Evolutionary conservation across 37 sponge, comb jelly and placozoan species (phyloP), one percentile per base, ranked within the genome.

Genomic region (Dysidea cf. avara): DNA sequence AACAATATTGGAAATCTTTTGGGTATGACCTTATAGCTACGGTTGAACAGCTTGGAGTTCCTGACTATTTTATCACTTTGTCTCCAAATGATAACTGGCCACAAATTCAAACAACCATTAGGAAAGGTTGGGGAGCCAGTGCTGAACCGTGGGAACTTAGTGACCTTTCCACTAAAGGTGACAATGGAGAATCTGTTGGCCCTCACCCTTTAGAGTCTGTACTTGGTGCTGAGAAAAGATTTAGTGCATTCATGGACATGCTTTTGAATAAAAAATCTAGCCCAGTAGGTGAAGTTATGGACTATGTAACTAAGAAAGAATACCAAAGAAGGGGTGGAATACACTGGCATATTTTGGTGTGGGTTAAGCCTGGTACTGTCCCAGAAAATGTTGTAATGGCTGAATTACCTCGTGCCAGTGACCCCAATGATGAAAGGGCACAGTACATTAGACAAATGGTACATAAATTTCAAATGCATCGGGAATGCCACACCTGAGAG

Each of bases 331-430:
- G 68, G 16, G 68, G 68, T 16, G 68, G 51, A 2, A 47, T 66
- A n/a, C 66, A 66, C 46, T 66, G 66, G 66, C 66, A 66, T 66
- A 66, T 68, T 48, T 21, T 68, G 22, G 29, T 68, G 50, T 66
- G 66, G 46, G 28, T 22, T 3, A 61, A 61, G 32, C 31, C 62
- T 61, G 62, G 62, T 3, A 61, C 62, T 5, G 32, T 37, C 11
- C 66, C 66, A 24, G 46, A 39, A 2, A 3, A 37, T 35, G 39
- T 24, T 33, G 30, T 61, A 20, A 29, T 61, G 28, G 62, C 62
- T 16, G 62, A 61, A 11, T 20, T 61, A 29, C 62, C 62, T 18
- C 7, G 62, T 4, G 2, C 7, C 1, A 5, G 5, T 9, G 31
- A 11, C 31, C 3, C 7, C 6, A 33, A 35, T 2, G 2, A 39